phyloP scores from a whole-genome alignment of 2,888 invertebrate species.

The Gymnosoma rotundatum region DNA sequence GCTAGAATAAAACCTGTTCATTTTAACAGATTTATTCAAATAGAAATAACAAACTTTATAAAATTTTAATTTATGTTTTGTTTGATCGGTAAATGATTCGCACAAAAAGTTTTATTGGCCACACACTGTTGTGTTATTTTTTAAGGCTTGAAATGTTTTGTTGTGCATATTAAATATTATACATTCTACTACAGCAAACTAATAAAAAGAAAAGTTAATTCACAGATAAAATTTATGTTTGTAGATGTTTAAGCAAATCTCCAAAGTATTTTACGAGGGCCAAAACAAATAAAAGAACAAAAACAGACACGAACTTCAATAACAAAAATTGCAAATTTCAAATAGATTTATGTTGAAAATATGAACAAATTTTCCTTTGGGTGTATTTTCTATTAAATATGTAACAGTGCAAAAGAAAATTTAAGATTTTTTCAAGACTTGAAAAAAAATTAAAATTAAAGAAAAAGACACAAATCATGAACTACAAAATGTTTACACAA shows the following conservation, averaged over 20 bases:
- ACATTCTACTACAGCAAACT: constrained; percentile 28
- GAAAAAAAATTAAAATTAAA: constrained; percentile 21
- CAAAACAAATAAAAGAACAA: constrained; percentile 29
- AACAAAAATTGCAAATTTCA: constrained; percentile 44
- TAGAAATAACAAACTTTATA: too few relatives aligned
- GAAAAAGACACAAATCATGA: constrained; percentile 28
- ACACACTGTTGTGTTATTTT: constrained; percentile 37
- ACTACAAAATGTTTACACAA: constrained; percentile 28
- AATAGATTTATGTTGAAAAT: constrained; percentile 43
- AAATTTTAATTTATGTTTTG: too few relatives aligned
- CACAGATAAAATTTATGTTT: constrained; percentile 66
- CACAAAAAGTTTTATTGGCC: constrained; percentile 9
- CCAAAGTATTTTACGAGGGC: constrained; percentile 55
- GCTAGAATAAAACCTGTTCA: too few relatives aligned
- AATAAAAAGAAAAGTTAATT: constrained; percentile 62
- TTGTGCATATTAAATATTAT: constrained; percentile 64
- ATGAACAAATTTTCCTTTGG: constrained; percentile 61
- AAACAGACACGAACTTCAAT: constrained; percentile 42
- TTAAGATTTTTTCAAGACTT: constrained; percentile 61
- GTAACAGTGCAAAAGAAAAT: constrained; percentile 38
- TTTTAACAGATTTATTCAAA: too few relatives aligned
- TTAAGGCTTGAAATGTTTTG: constrained; percentile 46
- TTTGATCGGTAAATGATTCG: too few relatives aligned
- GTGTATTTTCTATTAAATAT: constrained; percentile 48
- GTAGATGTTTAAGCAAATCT: constrained; percentile 61